Conservation (phyloP, 1,140 invertebrate species). For the Plectrocnemia conspersa region DNA sequence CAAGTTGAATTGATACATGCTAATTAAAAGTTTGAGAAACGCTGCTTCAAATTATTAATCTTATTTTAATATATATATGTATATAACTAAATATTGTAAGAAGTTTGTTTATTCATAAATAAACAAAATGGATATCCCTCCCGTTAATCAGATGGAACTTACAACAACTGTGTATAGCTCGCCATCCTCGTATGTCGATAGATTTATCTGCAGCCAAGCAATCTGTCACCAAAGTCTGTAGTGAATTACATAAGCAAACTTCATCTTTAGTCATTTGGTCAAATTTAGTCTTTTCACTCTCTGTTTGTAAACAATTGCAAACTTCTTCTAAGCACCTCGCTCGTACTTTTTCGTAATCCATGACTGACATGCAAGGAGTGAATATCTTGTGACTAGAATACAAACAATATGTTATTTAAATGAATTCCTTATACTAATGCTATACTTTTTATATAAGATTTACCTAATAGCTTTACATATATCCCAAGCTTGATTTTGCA, state of each 20-base stretch:
- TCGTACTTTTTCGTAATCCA: conserved; percentile 63
- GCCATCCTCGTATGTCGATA: conserved; percentile 65
- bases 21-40: too few species aligned
- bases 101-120: too few species aligned
- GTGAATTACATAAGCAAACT: conserved; percentile 60
- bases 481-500: conserved; percentile 59
- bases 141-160: too few species aligned
- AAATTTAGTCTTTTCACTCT: conserved; percentile 34
- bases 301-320: conserved; percentile 60
- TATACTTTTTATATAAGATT: conserved; percentile 9
- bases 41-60: too few species aligned
- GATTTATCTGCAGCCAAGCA: conserved; percentile 61
- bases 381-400: conserved; percentile 58
- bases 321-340: conserved; percentile 67
- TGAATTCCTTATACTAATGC: background rate
- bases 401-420: background rate
- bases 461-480: conserved; percentile 58
- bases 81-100: too few species aligned
- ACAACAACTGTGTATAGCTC: conserved; percentile 63
- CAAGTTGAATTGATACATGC: too few species aligned
- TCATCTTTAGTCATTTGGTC: background rate
- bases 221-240: conserved; percentile 66
- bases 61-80: too few species aligned
- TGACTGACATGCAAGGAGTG: conserved; percentile 53
- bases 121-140: too few species aligned